phyloP scores from a whole-genome alignment of 2,113 vertebrate species.

The Ceuthmochares aereus region DNA sequence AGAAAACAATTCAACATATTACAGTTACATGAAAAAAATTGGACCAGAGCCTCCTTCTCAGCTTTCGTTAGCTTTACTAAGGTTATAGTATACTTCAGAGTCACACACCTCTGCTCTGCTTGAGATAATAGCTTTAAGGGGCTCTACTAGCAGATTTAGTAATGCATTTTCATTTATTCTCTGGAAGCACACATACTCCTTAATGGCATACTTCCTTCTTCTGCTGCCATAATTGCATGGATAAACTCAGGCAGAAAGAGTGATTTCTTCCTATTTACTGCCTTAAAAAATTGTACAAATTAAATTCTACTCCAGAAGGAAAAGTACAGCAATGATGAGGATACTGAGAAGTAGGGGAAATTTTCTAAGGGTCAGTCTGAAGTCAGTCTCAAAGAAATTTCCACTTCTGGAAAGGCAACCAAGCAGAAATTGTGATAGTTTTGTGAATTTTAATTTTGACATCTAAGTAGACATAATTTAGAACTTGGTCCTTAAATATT shows the following conservation, averaged over 20 bases:
- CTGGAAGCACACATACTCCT: background rate
- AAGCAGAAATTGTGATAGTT: background rate
- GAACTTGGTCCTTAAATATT: background rate
- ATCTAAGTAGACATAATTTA: background rate
- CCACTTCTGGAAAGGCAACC: background rate
- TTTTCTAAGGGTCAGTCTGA: background rate
- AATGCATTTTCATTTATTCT: background rate
- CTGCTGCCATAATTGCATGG: background rate
- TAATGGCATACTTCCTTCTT: background rate
- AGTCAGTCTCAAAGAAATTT: background rate
- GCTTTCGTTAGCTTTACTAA: constrained; percentile 1
- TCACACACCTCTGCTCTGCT: background rate
- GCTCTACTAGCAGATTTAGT: background rate
- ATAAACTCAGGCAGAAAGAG: background rate
- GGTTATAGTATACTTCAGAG: background rate
- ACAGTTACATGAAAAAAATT: background rate
- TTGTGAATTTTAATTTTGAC: background rate
- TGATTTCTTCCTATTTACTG: background rate
- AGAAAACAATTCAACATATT: background rate
- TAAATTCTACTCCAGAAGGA: background rate
- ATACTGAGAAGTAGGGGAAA: background rate
- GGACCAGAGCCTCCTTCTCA: background rate
- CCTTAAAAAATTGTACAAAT: background rate
- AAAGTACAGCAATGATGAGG: background rate
- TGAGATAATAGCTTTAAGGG: background rate